Evolutionary conservation across 2,113 vertebrate species (phyloP), one percentile per base, ranked within the genome.

Genomic region (Spea multiplicata): DNA sequence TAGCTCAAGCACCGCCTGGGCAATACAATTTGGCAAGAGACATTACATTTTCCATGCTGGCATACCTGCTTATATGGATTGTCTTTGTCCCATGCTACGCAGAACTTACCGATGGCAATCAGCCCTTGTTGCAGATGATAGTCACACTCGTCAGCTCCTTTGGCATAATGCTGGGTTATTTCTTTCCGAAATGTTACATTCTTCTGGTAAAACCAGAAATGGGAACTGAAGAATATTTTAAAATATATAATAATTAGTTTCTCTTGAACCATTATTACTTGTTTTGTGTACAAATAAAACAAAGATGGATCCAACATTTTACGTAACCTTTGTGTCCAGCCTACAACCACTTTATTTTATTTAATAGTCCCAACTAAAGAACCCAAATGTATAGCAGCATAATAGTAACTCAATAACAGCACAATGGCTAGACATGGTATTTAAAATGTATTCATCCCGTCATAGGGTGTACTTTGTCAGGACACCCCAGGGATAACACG

Each of bases 111-210:
- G 47, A 85, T 0, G 74, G 53, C 5, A 17, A 85, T 53, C 88
- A 84, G 75, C 81, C 84, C 0, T 88, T 92, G 0, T 13, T 92
- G 0, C 89, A 90, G 65, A 89, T 96, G n/a, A 69, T 88, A 0
- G 83, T 93, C 73, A 70, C 82, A 52, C 52, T 97, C 46, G 2
- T 83, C n/a, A 92, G 91, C 48, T 86, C 82, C 2, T 69, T 94
- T 5, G 93, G 91, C 0, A 83, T 97, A 14, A 0, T 95, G 73
- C 87, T 75, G 0, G 78, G 85, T 8, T 95, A 93, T 82, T 93
- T 91, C 14, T 53, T 93, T 55, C 96, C 96, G 45, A 96, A 96
- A 74, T 96, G 96, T 73, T 88, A 90, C 72, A 81, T 97, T 52
- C 52, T 97, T 5, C 66, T 94, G 76, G 84, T 84, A 53, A 91